A percentile compares a stretch with the other conserved stretches of the same genome.
Evolutionary conservation across 2,888 invertebrate species (phyloP).

Genomic region (Omphaloscelis lunosa): DNA sequence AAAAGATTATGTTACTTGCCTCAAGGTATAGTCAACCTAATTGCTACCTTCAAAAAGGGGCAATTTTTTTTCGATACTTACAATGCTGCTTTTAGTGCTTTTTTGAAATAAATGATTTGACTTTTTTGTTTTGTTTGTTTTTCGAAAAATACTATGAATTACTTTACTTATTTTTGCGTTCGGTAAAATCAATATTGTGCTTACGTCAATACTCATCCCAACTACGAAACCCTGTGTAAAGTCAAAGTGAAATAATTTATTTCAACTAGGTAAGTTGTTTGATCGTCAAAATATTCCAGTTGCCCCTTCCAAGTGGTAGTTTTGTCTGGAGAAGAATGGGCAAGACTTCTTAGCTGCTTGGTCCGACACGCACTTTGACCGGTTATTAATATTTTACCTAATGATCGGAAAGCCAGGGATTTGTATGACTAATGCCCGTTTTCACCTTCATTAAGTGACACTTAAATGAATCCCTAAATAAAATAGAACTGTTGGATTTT

Average conservation of each 20-base stretch:
- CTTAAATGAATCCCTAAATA: too few species aligned
- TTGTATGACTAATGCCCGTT: not conserved
- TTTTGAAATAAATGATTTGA: too few species aligned
- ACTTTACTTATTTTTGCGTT: too few species aligned
- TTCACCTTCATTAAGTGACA: too few species aligned
- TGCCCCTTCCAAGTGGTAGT: not conserved
- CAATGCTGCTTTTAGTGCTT: too few species aligned
- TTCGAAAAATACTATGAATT: too few species aligned
- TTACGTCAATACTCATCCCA: not conserved
- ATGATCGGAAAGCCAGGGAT: too few species aligned
- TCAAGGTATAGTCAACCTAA: conserved; percentile 59
- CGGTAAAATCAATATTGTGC: too few species aligned
- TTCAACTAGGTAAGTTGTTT: not conserved
- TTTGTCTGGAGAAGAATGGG: not conserved
- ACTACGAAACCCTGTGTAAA: not conserved
- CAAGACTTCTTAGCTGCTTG: not conserved
- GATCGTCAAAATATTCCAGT: not conserved
- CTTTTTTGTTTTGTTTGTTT: too few species aligned
- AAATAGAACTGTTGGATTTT: too few species aligned
- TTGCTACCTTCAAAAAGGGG: conserved; percentile 35
- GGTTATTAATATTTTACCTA: not conserved
- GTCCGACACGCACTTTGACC: not conserved
- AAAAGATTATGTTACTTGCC: conserved; percentile 77
- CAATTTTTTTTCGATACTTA: not conserved
- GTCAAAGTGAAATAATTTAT: not conserved